Evolutionary conservation across 2,888 invertebrate species (phyloP).

Genomic region (Dryomyza anilis): DNA sequence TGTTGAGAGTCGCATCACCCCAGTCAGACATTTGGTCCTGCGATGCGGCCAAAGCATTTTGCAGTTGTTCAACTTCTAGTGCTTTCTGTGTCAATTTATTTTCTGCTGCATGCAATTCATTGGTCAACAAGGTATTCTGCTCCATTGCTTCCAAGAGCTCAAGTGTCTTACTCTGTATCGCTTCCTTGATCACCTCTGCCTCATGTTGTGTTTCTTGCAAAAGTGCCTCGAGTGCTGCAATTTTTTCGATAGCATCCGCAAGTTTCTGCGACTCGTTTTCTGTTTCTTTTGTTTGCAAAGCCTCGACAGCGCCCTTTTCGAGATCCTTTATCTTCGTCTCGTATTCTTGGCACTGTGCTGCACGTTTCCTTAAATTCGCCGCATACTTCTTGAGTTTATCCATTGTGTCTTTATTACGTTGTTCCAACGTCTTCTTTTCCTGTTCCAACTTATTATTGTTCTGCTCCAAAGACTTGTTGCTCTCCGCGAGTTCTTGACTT

Average conservation of each 20-base stretch:
- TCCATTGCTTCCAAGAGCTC: constrained; percentile 27
- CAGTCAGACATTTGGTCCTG: constrained; percentile 29
- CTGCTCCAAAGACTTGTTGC: constrained; percentile 50
- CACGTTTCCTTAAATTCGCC: constrained; percentile 76
- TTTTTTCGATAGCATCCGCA: constrained; percentile 5
- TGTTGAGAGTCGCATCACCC: constrained; percentile 22
- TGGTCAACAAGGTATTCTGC: constrained; percentile 3
- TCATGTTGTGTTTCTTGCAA: constrained; percentile 7
- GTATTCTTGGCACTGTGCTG: constrained; percentile 68
- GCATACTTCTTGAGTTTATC: constrained; percentile 82
- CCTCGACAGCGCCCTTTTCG: constrained; percentile 36
- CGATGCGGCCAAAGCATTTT: constrained; percentile 20
- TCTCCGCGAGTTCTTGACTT: constrained; percentile 43
- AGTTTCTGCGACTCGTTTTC: constrained; percentile 5
- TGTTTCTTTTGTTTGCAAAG: constrained; percentile 45
- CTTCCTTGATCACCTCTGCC: constrained; percentile 21
- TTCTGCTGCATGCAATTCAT: constrained; percentile 10
- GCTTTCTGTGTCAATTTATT: not conserved
- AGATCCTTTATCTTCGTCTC: constrained; percentile 63
- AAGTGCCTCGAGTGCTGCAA: constrained; percentile 22
- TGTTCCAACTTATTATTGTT: constrained; percentile 44
- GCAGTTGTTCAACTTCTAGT: constrained; percentile 23
- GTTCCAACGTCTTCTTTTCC: constrained; percentile 61
- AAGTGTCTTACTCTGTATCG: constrained; percentile 18
- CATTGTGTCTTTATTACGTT: constrained; percentile 71